Evolutionary conservation across 2,797 vertebrate species (phyloP).

Genomic region (Mormyrus proboscirostris): DNA sequence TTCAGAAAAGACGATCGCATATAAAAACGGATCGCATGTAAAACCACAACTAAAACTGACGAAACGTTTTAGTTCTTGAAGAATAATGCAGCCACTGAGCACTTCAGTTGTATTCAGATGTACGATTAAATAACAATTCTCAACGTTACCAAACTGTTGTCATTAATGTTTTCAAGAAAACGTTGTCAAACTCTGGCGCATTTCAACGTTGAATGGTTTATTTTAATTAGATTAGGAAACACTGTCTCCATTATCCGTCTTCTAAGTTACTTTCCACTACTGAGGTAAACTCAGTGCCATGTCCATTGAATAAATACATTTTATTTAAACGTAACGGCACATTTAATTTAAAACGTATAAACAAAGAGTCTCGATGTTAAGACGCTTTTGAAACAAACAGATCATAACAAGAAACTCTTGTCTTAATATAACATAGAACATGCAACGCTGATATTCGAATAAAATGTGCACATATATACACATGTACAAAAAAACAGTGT

Average conservation of each 20-base stretch:
- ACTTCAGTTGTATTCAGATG: background rate
- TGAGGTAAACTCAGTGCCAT: background rate
- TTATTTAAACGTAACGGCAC: constrained; percentile 33
- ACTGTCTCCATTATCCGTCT: background rate
- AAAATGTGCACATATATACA: constrained; percentile 14
- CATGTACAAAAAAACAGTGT: background rate
- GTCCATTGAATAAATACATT: constrained; percentile 3
- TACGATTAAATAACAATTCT: background rate
- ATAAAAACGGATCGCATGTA: background rate
- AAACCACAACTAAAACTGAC: background rate
- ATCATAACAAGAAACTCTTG: constrained; percentile 24
- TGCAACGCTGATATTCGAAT: constrained; percentile 8
- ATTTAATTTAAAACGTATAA: constrained; percentile 12
- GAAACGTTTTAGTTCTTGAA: background rate
- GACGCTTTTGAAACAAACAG: constrained; percentile 14
- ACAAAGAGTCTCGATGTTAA: constrained; percentile 43
- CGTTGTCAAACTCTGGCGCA: background rate
- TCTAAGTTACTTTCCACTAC: background rate
- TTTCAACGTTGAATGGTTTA: background rate
- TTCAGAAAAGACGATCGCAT: background rate
- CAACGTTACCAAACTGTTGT: background rate
- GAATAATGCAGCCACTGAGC: background rate
- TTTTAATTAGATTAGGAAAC: constrained; percentile 5
- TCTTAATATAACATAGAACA: constrained; percentile 12
- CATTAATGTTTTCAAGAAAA: background rate